A percentile compares a stretch with the other conserved stretches of the same genome.
These are phyloP conservation scores for Lycodopsis pacificus DNA, from an alignment of 2,797 vertebrate species.

Conservation along the genomic window DNA sequence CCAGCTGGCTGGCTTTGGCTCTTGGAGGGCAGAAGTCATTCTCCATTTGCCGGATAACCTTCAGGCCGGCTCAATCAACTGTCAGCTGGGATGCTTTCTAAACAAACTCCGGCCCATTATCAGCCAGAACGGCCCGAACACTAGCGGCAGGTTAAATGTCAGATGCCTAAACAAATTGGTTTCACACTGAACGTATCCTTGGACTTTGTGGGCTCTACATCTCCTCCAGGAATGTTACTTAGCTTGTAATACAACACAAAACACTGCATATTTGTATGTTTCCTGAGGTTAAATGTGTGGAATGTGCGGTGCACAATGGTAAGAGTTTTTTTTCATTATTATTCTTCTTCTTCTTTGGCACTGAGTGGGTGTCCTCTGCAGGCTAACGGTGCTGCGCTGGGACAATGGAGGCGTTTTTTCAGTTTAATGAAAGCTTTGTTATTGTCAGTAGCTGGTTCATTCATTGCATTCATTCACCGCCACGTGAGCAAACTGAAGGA, in stretches of 20 bases:
- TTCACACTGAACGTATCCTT: slow-evolving; percentile 70
- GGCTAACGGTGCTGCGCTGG: slow-evolving; percentile 22
- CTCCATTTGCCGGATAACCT: slow-evolving; percentile 71
- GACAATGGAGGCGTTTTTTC: slow-evolving; percentile 60
- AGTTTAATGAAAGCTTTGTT: slow-evolving; percentile 61
- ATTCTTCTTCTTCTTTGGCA: slow-evolving; percentile 20
- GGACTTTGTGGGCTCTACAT: slow-evolving; percentile 49
- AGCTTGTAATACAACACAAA: slow-evolving; percentile 31
- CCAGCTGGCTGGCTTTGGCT: slow-evolving; percentile 43
- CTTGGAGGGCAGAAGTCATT: slow-evolving; percentile 54
- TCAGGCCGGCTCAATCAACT: slow-evolving; percentile 71
- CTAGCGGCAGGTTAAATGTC: slow-evolving; percentile 73
- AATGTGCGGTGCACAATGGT: slow-evolving; percentile 41
- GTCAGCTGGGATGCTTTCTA: slow-evolving; percentile 69
- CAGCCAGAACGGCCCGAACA: slow-evolving; percentile 65
- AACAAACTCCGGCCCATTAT: slow-evolving; percentile 70
- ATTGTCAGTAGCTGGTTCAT: slow-evolving; percentile 49
- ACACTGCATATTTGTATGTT: slow-evolving; percentile 52
- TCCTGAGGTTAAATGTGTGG: slow-evolving; percentile 45
- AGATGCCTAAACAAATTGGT: slow-evolving; percentile 71
- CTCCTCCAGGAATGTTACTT: slow-evolving; percentile 64
- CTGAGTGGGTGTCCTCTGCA: slow-evolving; percentile 48
- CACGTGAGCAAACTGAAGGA: slow-evolving; percentile 52
- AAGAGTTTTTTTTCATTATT: slow-evolving; percentile 1
- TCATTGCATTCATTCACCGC: slow-evolving; percentile 54